Base-by-base conservation (phyloP, 1,140 invertebrate genomes). In the Drosophila lini region DNA sequence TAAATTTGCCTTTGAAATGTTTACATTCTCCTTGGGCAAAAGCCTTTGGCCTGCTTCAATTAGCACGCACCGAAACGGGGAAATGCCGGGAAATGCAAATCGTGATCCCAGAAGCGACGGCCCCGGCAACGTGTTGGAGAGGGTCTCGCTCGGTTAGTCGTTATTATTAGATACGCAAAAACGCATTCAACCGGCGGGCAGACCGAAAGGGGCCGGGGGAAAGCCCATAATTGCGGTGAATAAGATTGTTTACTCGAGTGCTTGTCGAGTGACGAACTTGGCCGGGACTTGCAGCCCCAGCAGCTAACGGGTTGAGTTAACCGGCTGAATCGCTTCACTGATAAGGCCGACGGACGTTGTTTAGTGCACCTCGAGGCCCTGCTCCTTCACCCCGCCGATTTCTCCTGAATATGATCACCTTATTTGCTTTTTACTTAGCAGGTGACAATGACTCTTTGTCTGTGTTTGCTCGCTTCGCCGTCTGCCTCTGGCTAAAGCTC, bases 141-240 rank as follows among this genome's bases (percentile, higher is more conserved):
- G 67, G 63, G 63, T 68, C 63, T 56, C 67, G 63, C 45, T 68
- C 68, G 68, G 64, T 16, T 70, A 65, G 31, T n/a, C 58, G 40
- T 75, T 83, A 70, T 75, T 65, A 83, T 83, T 82, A 82, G 75
- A 79, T 83, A 82, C 61, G 79, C 79, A 81, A 81, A 79, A 76
- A 78, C 32, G 59, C 80, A 68, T 60, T 55, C 42, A 53, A 59
- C 48, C 69, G 28, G n/a, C 47, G 19, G 50, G 19, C 41, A 38
- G 48, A 22, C 38, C 15, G 1, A 42, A 34, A 10, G 19, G 13
- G 48, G 22, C 31, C 4, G 19, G 25, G n/a, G 41, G 34, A 10
- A 45, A n/a, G 65, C 34, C 31, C 34, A 16, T 67, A 63, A 67
- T 48, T 42, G 61, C 38, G 62, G 45, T 69, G 61, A 69, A 69